phyloP scores from a whole-genome alignment of 92 coral and sea anemone species.

The Epizoanthus stellaris region DNA sequence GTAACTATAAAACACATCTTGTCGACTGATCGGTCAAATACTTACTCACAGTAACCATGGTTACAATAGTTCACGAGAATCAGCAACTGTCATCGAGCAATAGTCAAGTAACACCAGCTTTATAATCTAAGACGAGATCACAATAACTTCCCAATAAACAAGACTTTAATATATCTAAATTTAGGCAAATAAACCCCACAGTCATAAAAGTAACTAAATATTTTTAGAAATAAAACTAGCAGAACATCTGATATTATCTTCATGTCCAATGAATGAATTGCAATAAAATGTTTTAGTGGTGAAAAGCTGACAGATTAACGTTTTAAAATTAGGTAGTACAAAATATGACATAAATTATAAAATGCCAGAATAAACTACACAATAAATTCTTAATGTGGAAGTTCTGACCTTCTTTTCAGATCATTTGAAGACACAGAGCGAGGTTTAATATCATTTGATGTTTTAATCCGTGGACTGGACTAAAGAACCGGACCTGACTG shows the following conservation, averaged over 20 bases:
- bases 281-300: neutral
- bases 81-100: no score
- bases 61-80: no score
- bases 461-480: neutral
- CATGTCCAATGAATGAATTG: no score
- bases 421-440: constrained; percentile 57
- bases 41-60: no score
- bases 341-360: neutral
- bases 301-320: neutral
- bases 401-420: constrained; percentile 72
- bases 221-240: no score
- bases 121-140: neutral
- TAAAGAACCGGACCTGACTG: neutral
- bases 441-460: constrained; percentile 29
- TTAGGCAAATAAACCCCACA: neutral
- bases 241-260: no score
- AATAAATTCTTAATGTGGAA: constrained; percentile 34
- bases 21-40: no score
- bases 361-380: neutral
- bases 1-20: no score
- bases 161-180: neutral
- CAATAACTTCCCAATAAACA: neutral
- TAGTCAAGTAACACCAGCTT: no score
- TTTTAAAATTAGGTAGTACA: neutral
- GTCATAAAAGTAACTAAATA: no score